phyloP scores from a whole-genome alignment of 1,140 invertebrate species.

The Drosophila suzukii region DNA sequence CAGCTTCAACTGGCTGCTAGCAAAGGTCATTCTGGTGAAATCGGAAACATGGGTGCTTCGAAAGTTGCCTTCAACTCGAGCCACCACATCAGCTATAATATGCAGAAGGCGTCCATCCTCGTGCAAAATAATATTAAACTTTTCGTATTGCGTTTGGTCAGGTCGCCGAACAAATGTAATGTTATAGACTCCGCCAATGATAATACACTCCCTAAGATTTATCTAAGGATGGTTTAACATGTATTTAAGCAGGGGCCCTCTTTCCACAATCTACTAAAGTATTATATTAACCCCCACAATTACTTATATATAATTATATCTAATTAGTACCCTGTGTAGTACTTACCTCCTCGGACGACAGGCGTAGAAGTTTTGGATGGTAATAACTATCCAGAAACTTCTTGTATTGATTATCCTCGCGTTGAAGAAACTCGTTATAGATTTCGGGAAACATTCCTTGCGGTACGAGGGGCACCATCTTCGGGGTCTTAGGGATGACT shows the following conservation, averaged over 20 bases:
- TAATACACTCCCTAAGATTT: constrained; percentile 57
- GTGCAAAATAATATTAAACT: constrained; percentile 61
- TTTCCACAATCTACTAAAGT: no score
- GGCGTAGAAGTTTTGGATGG: constrained; percentile 45
- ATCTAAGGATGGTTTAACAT: constrained; percentile 32
- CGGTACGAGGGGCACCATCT: constrained; percentile 37
- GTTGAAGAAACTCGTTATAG: constrained; percentile 31
- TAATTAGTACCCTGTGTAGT: background rate
- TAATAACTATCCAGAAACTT: constrained; percentile 44
- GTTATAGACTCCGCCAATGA: constrained; percentile 68
- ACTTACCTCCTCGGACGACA: constrained; percentile 49
- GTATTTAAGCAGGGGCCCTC: no score
- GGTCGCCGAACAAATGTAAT: constrained; percentile 53
- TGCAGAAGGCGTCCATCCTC: constrained; percentile 50
- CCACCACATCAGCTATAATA: constrained; percentile 31
- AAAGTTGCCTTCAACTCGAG: background rate
- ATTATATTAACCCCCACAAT: no score
- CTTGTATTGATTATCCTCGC: constrained; percentile 52
- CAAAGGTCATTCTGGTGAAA: background rate
- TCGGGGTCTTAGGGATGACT: constrained; percentile 43
- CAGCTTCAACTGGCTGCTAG: background rate
- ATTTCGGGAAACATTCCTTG: constrained; percentile 55
- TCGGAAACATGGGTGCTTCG: background rate
- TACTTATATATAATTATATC: no score
- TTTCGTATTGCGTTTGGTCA: constrained; percentile 41